Evolutionary conservation across 2,888 invertebrate species (phyloP), one percentile per base, ranked within the genome.

Genomic region (Brachyptera putata): DNA sequence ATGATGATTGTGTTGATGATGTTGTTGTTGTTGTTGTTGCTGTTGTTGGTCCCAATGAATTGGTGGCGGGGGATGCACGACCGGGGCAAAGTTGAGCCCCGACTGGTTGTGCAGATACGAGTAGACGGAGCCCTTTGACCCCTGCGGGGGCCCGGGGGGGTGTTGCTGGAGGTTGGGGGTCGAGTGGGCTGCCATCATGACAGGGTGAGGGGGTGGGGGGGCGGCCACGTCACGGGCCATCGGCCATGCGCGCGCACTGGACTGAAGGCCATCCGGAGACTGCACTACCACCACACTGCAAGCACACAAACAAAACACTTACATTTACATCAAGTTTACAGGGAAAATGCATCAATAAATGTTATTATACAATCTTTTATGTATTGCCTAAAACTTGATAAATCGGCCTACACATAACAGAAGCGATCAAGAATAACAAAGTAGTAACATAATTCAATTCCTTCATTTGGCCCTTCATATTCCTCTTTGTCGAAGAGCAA

Each of bases 141-240:
- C 36, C n/a, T 30, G 22, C n/a, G 30, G 41, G 39, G 55, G 56
- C 13, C 34, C 48, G 58, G 62, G 65, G 62, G 57, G 24, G 21
- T 24, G 22, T 2, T 24, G 18, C 55, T 70, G 71, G 61, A 77
- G 70, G 68, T 78, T 78, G 57, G 78, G 77, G 53, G 76, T 76
- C 55, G 78, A 78, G 58, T 75, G 72, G 61, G 77, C 76, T 59
- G 77, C 74, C 73, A 76, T 77, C 75, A 77, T 76, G 49, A 61
- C 24, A 30, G 18, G 41, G 46, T 41, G 60, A 13, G 49, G 16
- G 48, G 43, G 56, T 5, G 56, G n/a, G 21, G 60, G 16, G 21
- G 55, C 34, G 14, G 46, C 56, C 53, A 36, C 36, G 7, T 53
- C 53, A 13, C 53, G 53, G 14, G 53, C 53, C 53, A 53, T 53